Evolutionary conservation across 2,797 vertebrate genomes (phyloP).

Genomic region (Pangasius djambal): DNA sequence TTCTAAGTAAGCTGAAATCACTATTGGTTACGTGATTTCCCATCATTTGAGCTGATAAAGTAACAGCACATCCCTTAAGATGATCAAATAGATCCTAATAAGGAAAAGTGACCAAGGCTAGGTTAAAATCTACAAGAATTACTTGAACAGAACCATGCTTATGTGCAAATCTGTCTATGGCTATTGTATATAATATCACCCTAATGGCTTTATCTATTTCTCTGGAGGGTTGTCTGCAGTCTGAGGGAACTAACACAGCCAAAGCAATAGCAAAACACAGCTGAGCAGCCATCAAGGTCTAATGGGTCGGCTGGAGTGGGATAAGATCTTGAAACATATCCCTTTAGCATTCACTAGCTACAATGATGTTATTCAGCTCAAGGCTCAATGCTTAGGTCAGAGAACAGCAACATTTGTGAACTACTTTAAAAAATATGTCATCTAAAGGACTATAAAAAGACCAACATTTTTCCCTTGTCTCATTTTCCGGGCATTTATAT

Average conservation of each 20-base stretch:
- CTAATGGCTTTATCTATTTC: neutral
- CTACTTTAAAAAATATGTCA: neutral
- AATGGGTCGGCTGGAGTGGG: neutral
- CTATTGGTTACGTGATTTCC: neutral
- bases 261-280: neutral
- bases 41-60: neutral
- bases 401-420: neutral
- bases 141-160: neutral
- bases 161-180: neutral
- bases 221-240: neutral
- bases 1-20: conserved; percentile 3
- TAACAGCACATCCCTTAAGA: neutral
- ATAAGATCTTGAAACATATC: conserved; percentile 31
- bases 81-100: neutral
- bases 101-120: neutral
- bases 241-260: neutral
- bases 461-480: neutral
- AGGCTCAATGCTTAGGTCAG: neutral
- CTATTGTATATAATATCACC: neutral
- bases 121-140: neutral
- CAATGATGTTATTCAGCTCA: conserved; percentile 17
- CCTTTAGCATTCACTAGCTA: conserved; percentile 27
- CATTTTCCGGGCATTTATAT: conserved; percentile 1
- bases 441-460: neutral
- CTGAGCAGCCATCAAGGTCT: neutral